phyloP scores from a whole-genome alignment of 2,888 invertebrate genomes.

The Drosophila engyochracea region DNA sequence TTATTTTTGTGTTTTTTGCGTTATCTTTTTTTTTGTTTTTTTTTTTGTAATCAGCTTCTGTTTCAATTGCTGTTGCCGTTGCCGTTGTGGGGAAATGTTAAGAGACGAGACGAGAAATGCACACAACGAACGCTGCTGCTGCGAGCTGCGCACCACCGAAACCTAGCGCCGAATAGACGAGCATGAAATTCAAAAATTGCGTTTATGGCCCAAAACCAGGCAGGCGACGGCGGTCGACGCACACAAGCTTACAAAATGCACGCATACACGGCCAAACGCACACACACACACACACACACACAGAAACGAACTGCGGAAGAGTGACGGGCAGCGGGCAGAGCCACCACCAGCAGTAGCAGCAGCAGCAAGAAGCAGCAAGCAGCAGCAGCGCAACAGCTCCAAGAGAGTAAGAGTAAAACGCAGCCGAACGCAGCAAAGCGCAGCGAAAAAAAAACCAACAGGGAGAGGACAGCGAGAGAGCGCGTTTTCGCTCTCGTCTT shows the following conservation, averaged over 20 bases:
- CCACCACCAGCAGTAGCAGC: constrained; percentile 52
- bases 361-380: constrained; percentile 46
- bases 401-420: constrained; percentile 59
- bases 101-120: constrained; percentile 84
- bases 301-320: constrained; percentile 10
- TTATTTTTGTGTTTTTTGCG: constrained; percentile 30
- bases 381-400: constrained; percentile 60
- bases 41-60: constrained; percentile 31
- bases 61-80: constrained; percentile 26
- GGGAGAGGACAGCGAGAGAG: constrained; percentile 26
- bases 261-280: constrained; percentile 44
- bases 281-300: constrained; percentile 14
- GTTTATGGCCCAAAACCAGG: constrained; percentile 81
- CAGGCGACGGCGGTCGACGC: constrained; percentile 54
- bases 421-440: constrained; percentile 67
- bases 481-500: not conserved
- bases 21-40: constrained; percentile 33
- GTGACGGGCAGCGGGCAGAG: constrained; percentile 49
- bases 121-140: constrained; percentile 81
- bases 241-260: constrained; percentile 51
- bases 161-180: constrained; percentile 86
- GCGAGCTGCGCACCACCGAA: constrained; percentile 86
- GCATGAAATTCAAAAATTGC: constrained; percentile 85
- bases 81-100: constrained; percentile 70
- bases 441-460: constrained; percentile 49